These are phyloP conservation scores for Thamnophis elegans DNA, from an alignment of 2,797 vertebrate species.

Conservation along the genomic window DNA sequence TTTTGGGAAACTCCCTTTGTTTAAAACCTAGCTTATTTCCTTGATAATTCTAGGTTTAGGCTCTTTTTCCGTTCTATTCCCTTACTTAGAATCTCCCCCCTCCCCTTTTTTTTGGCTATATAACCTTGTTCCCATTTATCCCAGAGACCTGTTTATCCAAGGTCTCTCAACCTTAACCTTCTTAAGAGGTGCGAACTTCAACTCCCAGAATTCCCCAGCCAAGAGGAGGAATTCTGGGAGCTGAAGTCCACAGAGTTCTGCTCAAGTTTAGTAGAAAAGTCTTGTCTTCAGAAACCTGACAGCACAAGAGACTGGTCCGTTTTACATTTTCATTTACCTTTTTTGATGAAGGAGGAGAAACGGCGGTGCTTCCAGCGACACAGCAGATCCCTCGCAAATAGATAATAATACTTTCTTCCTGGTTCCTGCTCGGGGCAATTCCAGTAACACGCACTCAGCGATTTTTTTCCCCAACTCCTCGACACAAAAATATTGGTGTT, in stretches of 20 bases:
- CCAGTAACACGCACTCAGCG: fast-evolving
- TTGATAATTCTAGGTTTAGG: too few relatives aligned
- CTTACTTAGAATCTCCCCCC: background rate
- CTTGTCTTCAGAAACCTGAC: background rate
- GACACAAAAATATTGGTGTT: background rate
- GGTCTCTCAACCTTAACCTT: background rate
- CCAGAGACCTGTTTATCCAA: background rate
- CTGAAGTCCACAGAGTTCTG: background rate
- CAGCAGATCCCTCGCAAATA: fast-evolving
- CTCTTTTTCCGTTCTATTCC: too few relatives aligned
- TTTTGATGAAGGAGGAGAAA: background rate
- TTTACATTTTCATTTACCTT: background rate
- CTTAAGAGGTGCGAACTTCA: background rate
- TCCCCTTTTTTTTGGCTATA: background rate
- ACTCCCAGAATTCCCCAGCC: background rate
- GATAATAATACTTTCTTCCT: fast-evolving
- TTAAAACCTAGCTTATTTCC: background rate
- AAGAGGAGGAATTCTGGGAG: background rate
- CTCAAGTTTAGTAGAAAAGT: background rate
- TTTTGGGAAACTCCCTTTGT: background rate
- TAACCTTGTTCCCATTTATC: background rate
- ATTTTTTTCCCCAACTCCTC: background rate
- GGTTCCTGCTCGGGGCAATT: background rate
- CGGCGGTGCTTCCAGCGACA: background rate
- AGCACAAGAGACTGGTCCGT: background rate